Evolutionary conservation across 1,140 invertebrate genomes (phyloP).

Genomic region (Drosophila ironensis): DNA sequence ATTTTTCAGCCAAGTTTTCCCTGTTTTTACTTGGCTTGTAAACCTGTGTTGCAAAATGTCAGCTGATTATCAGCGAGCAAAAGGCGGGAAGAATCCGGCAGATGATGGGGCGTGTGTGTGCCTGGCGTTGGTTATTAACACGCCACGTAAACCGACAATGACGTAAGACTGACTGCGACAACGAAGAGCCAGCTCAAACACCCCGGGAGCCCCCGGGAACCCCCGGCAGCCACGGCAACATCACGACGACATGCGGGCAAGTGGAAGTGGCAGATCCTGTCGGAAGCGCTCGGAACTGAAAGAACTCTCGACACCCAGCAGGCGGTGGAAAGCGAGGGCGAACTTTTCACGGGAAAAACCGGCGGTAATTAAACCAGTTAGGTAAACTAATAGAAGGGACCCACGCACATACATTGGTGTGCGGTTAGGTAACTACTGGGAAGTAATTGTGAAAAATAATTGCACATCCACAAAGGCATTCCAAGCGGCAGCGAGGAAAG

Average conservation of each 20-base stretch:
- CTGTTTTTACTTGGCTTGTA: neutral
- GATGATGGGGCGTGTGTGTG: slow-evolving; percentile 11
- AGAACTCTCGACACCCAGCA: slow-evolving; percentile 31
- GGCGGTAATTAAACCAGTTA: slow-evolving; percentile 36
- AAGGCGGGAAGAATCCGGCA: neutral
- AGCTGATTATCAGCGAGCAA: slow-evolving; percentile 9
- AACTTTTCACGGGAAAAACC: slow-evolving; percentile 20
- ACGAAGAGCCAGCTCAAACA: slow-evolving; percentile 30
- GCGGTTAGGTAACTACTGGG: slow-evolving; percentile 9
- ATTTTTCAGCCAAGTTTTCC: too few species aligned
- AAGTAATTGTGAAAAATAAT: slow-evolving; percentile 31
- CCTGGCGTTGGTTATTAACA: slow-evolving; percentile 43
- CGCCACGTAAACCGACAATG: slow-evolving; percentile 45
- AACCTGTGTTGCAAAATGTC: slow-evolving; percentile 35
- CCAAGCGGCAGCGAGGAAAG: too few species aligned
- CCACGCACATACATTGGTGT: slow-evolving; percentile 1
- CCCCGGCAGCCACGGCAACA: too few species aligned
- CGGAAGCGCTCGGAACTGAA: neutral
- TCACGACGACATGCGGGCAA: neutral
- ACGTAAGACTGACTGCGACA: slow-evolving; percentile 46
- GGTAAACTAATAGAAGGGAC: slow-evolving; percentile 24
- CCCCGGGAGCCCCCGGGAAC: too few species aligned
- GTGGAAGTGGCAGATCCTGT: slow-evolving; percentile 30
- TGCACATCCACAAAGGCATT: too few species aligned
- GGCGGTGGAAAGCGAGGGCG: slow-evolving; percentile 8